Evolutionary conservation across 2,888 invertebrate species (phyloP).

Genomic region (Cacoxenus indagator): DNA sequence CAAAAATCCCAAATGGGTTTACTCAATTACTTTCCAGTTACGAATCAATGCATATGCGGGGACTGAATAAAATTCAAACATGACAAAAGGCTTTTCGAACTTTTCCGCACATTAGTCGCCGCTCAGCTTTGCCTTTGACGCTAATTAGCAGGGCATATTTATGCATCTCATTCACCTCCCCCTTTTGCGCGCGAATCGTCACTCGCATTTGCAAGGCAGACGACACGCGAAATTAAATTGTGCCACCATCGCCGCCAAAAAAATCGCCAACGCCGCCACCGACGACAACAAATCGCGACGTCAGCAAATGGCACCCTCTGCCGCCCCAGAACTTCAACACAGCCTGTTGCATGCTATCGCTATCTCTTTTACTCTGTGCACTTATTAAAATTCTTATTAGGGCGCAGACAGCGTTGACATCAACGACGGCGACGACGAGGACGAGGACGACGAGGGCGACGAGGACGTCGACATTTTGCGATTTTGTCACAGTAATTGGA

Average conservation of each 20-base stretch:
- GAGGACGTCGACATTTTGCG: conserved; percentile 64
- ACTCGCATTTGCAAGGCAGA: not conserved
- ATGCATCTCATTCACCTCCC: not conserved
- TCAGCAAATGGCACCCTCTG: conserved; percentile 5
- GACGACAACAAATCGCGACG: conserved; percentile 25
- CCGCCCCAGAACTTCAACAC: not conserved
- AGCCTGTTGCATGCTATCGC: too few species aligned
- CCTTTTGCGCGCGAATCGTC: conserved; percentile 36
- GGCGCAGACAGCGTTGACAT: conserved; percentile 13
- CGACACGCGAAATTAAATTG: conserved; percentile 7
- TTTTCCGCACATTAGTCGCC: conserved; percentile 64
- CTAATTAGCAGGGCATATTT: conserved; percentile 53
- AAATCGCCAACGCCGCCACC: conserved; percentile 33
- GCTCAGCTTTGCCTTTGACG: conserved; percentile 46
- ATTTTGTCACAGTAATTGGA: conserved; percentile 71
- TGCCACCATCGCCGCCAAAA: conserved; percentile 15
- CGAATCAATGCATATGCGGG: not conserved
- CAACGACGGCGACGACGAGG: conserved; percentile 11
- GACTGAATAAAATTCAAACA: not conserved
- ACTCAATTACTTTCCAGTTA: not conserved
- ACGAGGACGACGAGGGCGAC: conserved; percentile 41
- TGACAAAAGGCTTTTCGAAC: conserved; percentile 14
- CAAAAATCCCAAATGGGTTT: too few species aligned
- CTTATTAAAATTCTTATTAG: conserved; percentile 19
- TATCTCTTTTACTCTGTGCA: conserved; percentile 22